Conservation (phyloP, 2,113 vertebrate species). For the Carassius carassius region DNA sequence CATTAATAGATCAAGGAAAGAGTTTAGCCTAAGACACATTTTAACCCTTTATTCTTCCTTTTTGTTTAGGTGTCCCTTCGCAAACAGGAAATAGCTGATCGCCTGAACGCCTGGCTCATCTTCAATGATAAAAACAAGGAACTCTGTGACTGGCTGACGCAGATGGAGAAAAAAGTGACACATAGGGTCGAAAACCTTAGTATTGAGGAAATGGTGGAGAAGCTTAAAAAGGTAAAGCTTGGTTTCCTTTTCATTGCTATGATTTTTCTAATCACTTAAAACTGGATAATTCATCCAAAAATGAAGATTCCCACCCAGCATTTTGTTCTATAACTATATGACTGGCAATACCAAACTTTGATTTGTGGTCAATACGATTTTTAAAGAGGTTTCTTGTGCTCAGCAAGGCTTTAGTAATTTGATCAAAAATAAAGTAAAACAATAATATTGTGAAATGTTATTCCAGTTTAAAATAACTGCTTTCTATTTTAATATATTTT, state of each 20-base stretch:
- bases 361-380: no score
- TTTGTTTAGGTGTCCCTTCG: conserved; percentile 81
- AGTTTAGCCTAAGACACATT: not conserved
- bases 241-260: not conserved
- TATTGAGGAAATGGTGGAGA: conserved; percentile 94
- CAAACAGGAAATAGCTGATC: conserved; percentile 88
- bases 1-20: conserved; percentile 33
- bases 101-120: conserved; percentile 87
- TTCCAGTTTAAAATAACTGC: no score
- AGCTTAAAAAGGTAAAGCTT: conserved; percentile 86
- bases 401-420: no score
- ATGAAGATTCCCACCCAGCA: no score
- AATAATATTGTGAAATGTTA: no score
- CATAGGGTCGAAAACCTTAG: conserved; percentile 81
- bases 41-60: not conserved
- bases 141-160: conserved; percentile 90
- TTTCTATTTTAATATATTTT: no score
- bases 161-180: conserved; percentile 91
- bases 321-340: no score
- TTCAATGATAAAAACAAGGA: conserved; percentile 94
- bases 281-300: no score
- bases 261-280: not conserved
- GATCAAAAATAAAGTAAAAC: no score
- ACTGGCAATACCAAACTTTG: no score
- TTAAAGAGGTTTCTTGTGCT: no score